A percentile compares a stretch with the other conserved stretches of the same genome.
Conservation (phyloP, 2,797 vertebrate species). For the Bovichtus diacanthus region DNA sequence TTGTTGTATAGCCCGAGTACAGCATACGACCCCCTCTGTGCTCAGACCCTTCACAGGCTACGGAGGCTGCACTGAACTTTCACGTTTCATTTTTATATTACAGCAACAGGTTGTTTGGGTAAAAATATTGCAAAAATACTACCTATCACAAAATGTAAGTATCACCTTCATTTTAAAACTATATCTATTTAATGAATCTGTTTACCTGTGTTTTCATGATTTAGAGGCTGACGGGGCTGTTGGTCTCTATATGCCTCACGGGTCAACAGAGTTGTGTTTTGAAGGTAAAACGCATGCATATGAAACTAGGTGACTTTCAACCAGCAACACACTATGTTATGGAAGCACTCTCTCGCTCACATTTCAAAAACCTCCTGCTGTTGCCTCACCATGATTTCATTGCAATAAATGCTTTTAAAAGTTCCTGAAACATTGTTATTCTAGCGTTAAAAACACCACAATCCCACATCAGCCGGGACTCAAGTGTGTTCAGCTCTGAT, state of each 20-base stretch:
- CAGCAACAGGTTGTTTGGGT: background rate
- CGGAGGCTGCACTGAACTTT: too few species aligned
- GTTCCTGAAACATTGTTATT: background rate
- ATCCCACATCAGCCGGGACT: background rate
- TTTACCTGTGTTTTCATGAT: constrained; percentile 40
- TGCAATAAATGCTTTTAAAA: constrained; percentile 1
- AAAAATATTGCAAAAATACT: background rate
- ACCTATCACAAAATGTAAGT: background rate
- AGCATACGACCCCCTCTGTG: too few species aligned
- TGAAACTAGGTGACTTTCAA: constrained; percentile 47
- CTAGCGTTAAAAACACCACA: background rate
- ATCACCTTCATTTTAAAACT: constrained; percentile 32
- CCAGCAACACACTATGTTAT: background rate
- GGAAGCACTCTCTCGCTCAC: constrained; percentile 4
- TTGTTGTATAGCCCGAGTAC: too few species aligned
- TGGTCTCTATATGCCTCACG: constrained; percentile 8
- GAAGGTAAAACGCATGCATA: constrained; percentile 19
- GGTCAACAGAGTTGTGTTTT: constrained; percentile 30
- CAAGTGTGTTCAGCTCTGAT: constrained; percentile 32
- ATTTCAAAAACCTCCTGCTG: constrained; percentile 37
- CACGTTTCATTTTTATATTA: background rate
- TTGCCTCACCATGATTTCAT: constrained; percentile 7
- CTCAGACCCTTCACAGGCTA: background rate
- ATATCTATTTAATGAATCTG: constrained; percentile 38
- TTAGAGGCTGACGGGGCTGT: too few species aligned